Evolutionary conservation across 2,113 vertebrate genomes (phyloP), one percentile per base, ranked within the genome.

Genomic region (Microcebus jonahi): DNA sequence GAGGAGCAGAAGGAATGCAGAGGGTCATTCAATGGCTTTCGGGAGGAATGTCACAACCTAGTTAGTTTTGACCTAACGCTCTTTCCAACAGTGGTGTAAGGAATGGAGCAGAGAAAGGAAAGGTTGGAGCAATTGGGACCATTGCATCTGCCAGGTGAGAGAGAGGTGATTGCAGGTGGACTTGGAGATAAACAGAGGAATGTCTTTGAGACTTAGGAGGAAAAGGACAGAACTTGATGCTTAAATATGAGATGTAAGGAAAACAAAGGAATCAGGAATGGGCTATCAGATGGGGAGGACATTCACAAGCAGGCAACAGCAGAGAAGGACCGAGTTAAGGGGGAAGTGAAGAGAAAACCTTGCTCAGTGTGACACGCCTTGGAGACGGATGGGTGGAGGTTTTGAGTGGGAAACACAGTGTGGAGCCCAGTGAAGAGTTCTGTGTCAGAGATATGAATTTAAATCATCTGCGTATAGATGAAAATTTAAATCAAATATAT

Each of bases 61-160:
- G 50, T 59, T 39, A 25, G 29, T 48, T 67, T 39, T 85, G 68
- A 36, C 39, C 50, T 27, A 42, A 68, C 15, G 6, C 6, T 59
- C 4, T 87, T 91, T 71, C 27, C 29, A 34, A 39, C 31, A 31
- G 23, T 48, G n/a, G 20, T n/a, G 7, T 59, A 15, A 55, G 63
- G n/a, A 81, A 29, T 23, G 20, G n/a, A 42, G n/a, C 1, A 45
- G 5, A 82, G 15, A 45, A 29, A 70, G 36, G 13, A 31, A 6
- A 12, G 0, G 1, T 2, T 10, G 23, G 67, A 4, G n/a, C 23
- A 27, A 29, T 34, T 7, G 48, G 20, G 48, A 42, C 20, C 2
- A 12, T 55, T 25, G 12, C 29, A 6, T 8, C 17, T 21, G 50
- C 23, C 48, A 8, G 48, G 25, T 11, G 17, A 25, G 8, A 42